These are phyloP conservation scores for Turritopsis rubra DNA, from an alignment of 30 jellyfish, hydroid and myxozoan species.

Conservation along the genomic window DNA sequence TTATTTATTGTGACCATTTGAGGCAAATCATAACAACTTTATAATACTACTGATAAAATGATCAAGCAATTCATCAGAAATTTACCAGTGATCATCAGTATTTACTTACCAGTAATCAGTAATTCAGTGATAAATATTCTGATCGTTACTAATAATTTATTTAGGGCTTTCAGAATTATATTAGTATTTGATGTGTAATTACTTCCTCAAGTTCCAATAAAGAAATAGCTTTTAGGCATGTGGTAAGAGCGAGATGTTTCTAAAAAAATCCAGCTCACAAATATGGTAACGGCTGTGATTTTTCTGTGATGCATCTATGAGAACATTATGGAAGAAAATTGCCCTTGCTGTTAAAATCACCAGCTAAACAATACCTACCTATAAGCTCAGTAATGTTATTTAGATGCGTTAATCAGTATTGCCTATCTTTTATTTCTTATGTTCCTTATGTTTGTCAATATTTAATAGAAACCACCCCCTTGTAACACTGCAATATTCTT, in stretches of 20 bases:
- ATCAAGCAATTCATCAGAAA: background rate
- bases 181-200: background rate
- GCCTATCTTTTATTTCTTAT: background rate
- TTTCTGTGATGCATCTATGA: background rate
- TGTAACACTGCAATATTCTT: background rate
- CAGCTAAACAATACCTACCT: background rate
- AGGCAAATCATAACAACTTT: background rate
- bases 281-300: background rate
- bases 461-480: background rate
- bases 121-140: background rate
- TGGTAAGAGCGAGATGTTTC: background rate
- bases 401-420: background rate
- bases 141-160: background rate
- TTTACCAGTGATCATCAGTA: background rate
- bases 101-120: background rate
- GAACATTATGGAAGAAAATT: background rate
- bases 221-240: background rate
- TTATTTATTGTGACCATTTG: background rate
- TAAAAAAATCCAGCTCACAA: background rate
- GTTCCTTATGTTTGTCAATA: background rate
- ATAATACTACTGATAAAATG: background rate
- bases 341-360: background rate
- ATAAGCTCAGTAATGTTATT: background rate
- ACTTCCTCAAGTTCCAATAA: background rate
- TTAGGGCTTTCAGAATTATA: background rate